phyloP scores from a whole-genome alignment of 2,888 invertebrate genomes.

The Heteromyza rotundicornis region DNA sequence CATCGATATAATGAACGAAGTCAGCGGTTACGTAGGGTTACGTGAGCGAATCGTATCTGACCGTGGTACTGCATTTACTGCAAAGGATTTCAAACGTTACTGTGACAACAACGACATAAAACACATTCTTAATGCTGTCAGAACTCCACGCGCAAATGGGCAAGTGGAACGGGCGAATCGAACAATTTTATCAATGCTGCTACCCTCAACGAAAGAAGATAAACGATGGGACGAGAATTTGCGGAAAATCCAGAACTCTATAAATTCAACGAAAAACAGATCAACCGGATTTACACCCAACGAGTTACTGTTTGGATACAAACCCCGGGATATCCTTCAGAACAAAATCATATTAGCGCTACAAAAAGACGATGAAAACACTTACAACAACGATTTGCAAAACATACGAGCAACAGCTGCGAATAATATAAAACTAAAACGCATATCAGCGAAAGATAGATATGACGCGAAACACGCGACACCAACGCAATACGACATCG shows the following conservation, averaged over 20 bases:
- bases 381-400: background rate
- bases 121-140: slow-evolving; percentile 35
- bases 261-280: slow-evolving; percentile 11
- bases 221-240: slow-evolving; percentile 10
- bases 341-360: slow-evolving; percentile 10
- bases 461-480: slow-evolving; percentile 1
- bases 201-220: background rate
- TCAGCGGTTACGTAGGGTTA: slow-evolving; percentile 31
- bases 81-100: slow-evolving; percentile 32
- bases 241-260: slow-evolving; percentile 2
- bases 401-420: background rate
- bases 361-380: slow-evolving; percentile 4
- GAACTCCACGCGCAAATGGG: slow-evolving; percentile 34
- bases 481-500: background rate
- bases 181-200: slow-evolving; percentile 13
- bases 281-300: slow-evolving; percentile 6
- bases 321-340: slow-evolving; percentile 4
- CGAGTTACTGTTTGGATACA: slow-evolving; percentile 3
- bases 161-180: slow-evolving; percentile 20
- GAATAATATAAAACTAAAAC: background rate
- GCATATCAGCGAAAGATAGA: background rate
- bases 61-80: slow-evolving; percentile 38
- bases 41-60: slow-evolving; percentile 37
- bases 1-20: slow-evolving; percentile 12
- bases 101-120: slow-evolving; percentile 30